Evolutionary conservation across 2,888 invertebrate species (phyloP).

Genomic region (Ommatoiulus sabulosus): DNA sequence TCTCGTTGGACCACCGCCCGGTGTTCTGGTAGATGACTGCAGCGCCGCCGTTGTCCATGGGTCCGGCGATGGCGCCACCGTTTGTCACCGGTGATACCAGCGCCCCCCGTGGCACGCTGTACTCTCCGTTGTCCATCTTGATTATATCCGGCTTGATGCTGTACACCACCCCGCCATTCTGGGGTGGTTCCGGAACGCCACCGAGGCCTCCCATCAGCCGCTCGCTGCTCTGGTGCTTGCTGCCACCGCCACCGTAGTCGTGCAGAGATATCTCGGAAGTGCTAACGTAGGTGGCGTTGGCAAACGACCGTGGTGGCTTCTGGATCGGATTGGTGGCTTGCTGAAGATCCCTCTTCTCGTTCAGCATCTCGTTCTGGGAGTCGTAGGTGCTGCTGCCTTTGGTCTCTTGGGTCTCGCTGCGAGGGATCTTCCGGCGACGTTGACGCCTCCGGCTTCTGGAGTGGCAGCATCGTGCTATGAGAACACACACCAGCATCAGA

Average conservation of each 20-base stretch:
- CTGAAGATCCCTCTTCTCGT: conserved; percentile 53
- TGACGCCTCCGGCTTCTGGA: neutral
- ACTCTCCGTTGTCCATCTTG: conserved; percentile 57
- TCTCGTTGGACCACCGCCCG: conserved; percentile 55
- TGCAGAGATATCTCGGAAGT: conserved; percentile 56
- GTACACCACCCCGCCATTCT: neutral
- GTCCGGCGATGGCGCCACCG: neutral
- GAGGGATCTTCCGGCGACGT: conserved; percentile 45
- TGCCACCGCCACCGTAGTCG: conserved; percentile 42
- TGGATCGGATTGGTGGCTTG: conserved; percentile 56
- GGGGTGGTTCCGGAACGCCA: neutral
- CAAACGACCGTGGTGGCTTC: conserved; percentile 58
- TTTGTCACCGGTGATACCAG: neutral
- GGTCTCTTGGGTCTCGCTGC: conserved; percentile 58
- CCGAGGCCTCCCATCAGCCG: neutral
- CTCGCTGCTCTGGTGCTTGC: neutral
- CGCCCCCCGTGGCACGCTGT: conserved; percentile 56
- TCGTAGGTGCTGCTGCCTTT: conserved; percentile 58
- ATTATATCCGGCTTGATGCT: conserved; percentile 58
- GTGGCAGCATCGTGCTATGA: conserved; percentile 54
- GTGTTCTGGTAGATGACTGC: conserved; percentile 56
- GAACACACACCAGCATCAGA: conserved; percentile 56
- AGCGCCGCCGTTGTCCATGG: neutral
- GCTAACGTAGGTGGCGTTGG: conserved; percentile 57
- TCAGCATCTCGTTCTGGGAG: conserved; percentile 51